These are phyloP conservation scores for Lutjanus erythropterus DNA, from an alignment of 2,113 vertebrate genomes.

Conservation along the genomic window DNA sequence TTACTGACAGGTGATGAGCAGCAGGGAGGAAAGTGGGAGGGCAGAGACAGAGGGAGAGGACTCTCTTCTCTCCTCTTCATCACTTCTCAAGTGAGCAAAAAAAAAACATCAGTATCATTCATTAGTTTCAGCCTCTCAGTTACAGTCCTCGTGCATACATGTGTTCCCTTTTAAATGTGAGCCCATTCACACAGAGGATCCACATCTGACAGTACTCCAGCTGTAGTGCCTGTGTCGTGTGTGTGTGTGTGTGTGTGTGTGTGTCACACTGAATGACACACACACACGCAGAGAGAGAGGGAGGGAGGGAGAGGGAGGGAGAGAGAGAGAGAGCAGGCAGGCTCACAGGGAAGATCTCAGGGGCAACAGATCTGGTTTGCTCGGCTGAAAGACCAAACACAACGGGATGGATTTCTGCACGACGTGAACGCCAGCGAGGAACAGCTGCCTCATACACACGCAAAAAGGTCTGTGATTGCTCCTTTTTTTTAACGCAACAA, in stretches of 20 bases:
- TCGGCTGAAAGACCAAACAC: constrained; percentile 58
- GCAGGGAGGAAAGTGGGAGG: constrained; percentile 45
- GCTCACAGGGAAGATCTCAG: constrained; percentile 44
- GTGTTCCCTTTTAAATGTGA: constrained; percentile 21
- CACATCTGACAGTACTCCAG: constrained; percentile 42
- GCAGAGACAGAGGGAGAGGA: constrained; percentile 30
- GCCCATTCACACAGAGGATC: constrained; percentile 39
- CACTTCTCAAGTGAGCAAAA: constrained; percentile 13
- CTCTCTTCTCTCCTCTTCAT: constrained; percentile 20
- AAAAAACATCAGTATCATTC: constrained; percentile 24
- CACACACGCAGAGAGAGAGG: constrained; percentile 9
- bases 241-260: constrained; percentile 17
- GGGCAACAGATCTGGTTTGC: constrained; percentile 65
- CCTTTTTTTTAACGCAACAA: neutral
- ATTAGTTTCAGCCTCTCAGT: constrained; percentile 37
- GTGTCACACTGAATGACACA: constrained; percentile 51
- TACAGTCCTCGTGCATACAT: constrained; percentile 8
- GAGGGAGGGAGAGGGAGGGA: constrained; percentile 23
- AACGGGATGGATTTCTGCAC: constrained; percentile 73
- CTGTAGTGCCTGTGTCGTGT: constrained; percentile 32
- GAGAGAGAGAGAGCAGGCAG: constrained; percentile 24
- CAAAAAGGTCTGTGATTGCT: constrained; percentile 68
- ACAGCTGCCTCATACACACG: constrained; percentile 18
- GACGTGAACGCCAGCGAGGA: constrained; percentile 46
- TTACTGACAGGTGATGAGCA: constrained; percentile 60